A percentile compares a stretch with the other conserved stretches of the same genome.
These are phyloP conservation scores for Rhinella marina DNA, from an alignment of 2,797 vertebrate genomes.

Conservation along the genomic window DNA sequence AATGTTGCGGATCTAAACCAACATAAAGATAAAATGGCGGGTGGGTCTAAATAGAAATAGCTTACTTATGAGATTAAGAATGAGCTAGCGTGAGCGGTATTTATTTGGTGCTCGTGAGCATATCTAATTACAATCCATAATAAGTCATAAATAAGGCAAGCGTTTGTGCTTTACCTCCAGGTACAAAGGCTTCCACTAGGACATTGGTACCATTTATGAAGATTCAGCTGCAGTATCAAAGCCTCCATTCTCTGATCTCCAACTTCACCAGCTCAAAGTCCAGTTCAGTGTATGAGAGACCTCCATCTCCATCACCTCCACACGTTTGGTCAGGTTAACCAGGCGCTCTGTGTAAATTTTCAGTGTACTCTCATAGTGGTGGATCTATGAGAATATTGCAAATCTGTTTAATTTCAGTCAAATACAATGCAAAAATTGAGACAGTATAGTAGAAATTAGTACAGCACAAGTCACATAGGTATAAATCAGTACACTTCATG, in stretches of 20 bases:
- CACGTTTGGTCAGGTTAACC: conserved; percentile 26
- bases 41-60: not conserved
- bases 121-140: not conserved
- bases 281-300: conserved; percentile 7
- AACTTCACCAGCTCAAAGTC: conserved; percentile 47
- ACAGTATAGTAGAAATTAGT: not conserved
- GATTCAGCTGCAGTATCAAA: conserved; percentile 24
- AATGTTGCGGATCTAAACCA: conserved; percentile 42
- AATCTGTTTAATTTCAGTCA: not conserved
- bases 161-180: conserved; percentile 20
- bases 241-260: conserved; percentile 55
- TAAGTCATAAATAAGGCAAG: not conserved
- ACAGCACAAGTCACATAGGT: not conserved
- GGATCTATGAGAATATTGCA: conserved; percentile 34
- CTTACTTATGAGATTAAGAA: not conserved
- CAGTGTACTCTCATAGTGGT: conserved; percentile 9
- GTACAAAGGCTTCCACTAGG: conserved; percentile 20
- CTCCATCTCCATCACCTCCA: conserved; percentile 33
- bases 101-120: too few relatives aligned
- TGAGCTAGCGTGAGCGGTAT: too few relatives aligned
- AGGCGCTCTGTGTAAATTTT: not conserved
- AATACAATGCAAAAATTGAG: not conserved
- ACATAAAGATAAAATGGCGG: not conserved
- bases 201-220: conserved; percentile 6
- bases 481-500: too few relatives aligned